A percentile compares a stretch with the other conserved stretches of the same genome.
phyloP scores from a whole-genome alignment of 2,797 vertebrate species.

The Anolis apletophallus region DNA sequence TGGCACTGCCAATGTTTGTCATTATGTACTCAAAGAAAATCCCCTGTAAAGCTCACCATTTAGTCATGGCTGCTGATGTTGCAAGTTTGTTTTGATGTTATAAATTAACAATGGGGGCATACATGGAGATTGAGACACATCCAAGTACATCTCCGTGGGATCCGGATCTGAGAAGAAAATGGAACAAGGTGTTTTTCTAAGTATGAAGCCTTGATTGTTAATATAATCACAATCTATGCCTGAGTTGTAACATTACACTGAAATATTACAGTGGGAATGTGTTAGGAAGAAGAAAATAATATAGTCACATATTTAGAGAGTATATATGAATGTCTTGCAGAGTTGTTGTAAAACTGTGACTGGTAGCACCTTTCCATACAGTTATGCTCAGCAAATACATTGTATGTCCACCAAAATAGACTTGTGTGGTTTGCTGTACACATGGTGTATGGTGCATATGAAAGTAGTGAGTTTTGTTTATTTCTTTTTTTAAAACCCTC shows the following conservation, averaged over 20 bases:
- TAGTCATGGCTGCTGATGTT: fast-evolving
- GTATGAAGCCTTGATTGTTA: neutral
- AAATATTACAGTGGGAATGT: neutral
- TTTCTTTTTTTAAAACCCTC: too few species aligned
- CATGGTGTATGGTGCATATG: neutral
- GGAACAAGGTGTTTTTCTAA: neutral
- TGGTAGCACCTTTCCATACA: neutral
- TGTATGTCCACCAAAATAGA: neutral
- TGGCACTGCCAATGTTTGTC: neutral
- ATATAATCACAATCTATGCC: neutral
- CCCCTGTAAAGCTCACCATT: neutral
- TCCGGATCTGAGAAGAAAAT: neutral
- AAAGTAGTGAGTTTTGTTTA: too few species aligned
- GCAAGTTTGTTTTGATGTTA: neutral
- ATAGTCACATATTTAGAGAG: neutral
- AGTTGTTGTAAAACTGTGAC: neutral
- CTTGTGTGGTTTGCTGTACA: neutral
- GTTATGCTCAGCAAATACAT: neutral
- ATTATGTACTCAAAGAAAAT: neutral
- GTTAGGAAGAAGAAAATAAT: fast-evolving
- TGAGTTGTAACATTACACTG: neutral
- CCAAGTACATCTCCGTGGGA: neutral
- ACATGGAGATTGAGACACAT: neutral
- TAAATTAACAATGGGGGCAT: neutral
- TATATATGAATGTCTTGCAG: neutral